A percentile compares a stretch with the other conserved stretches of the same genome.
These are phyloP conservation scores for Loxodonta africana DNA, from an alignment of 2,113 vertebrate species.

Conservation along the genomic window DNA sequence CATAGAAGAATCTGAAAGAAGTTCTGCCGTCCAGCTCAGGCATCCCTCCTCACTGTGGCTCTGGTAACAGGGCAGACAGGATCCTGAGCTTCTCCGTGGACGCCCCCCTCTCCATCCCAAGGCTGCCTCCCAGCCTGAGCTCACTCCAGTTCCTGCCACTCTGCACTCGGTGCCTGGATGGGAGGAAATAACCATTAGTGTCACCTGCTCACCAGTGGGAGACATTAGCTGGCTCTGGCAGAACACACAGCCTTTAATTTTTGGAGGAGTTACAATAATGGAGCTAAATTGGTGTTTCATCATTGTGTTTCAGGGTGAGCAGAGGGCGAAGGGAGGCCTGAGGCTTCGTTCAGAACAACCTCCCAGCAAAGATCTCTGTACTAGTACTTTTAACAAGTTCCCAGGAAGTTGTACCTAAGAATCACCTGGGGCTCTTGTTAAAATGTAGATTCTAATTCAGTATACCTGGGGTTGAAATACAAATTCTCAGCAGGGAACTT, in stretches of 20 bases:
- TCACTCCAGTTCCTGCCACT: background rate
- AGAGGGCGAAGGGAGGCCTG: background rate
- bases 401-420: too few species aligned
- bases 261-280: constrained; percentile 72
- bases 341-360: background rate
- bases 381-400: too few species aligned
- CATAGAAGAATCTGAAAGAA: background rate
- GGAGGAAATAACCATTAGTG: constrained; percentile 58
- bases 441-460: too few species aligned
- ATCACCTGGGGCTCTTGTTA: too few species aligned
- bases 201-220: constrained; percentile 54
- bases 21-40: background rate
- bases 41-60: fast-evolving
- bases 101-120: background rate
- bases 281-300: constrained; percentile 72
- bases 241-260: constrained; percentile 57
- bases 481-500: too few species aligned
- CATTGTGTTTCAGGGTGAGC: background rate
- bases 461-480: too few species aligned
- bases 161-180: constrained; percentile 2
- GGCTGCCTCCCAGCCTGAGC: background rate
- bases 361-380: background rate
- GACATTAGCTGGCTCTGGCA: constrained; percentile 51
- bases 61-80: background rate
- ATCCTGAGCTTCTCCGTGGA: background rate